phyloP scores from a whole-genome alignment of 2,888 invertebrate species.

The Mythimna loreyi region DNA sequence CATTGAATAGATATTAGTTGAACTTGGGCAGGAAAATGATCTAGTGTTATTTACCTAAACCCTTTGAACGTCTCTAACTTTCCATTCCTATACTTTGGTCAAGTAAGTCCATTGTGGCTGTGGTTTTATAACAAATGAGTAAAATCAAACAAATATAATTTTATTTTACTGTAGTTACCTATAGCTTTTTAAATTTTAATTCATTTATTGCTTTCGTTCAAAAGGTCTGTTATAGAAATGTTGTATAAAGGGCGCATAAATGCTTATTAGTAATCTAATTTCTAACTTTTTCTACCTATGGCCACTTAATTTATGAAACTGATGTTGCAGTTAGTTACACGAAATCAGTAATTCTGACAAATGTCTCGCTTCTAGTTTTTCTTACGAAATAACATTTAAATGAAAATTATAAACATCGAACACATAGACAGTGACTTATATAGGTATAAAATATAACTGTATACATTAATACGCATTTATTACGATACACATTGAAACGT shows the following conservation, averaged over 20 bases:
- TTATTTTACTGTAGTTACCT: not conserved
- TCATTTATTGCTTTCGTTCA: slow-evolving; percentile 17
- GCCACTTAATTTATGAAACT: slow-evolving; percentile 53
- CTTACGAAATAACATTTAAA: slow-evolving; percentile 44
- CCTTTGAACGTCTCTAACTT: slow-evolving; percentile 42
- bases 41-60: slow-evolving; percentile 21
- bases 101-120: not conserved
- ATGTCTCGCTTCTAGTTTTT: slow-evolving; percentile 44
- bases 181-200: not conserved
- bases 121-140: slow-evolving; percentile 6
- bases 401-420: slow-evolving; percentile 47
- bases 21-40: slow-evolving; percentile 39
- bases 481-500: slow-evolving; percentile 67
- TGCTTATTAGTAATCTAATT: slow-evolving; percentile 22
- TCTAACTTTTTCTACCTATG: slow-evolving; percentile 39
- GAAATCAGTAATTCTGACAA: slow-evolving; percentile 44
- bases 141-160: slow-evolving; percentile 6
- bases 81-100: not conserved
- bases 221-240: slow-evolving; percentile 33
- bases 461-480: slow-evolving; percentile 46
- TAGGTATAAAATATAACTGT: slow-evolving; percentile 56
- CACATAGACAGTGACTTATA: slow-evolving; percentile 56
- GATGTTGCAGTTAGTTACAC: slow-evolving; percentile 55
- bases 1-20: slow-evolving; percentile 61
- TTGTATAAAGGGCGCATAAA: slow-evolving; percentile 34